A percentile compares a stretch with the other conserved stretches of the same genome.
Conservation (phyloP, 2,797 vertebrate genomes). For the Hipposideros larvatus region DNA sequence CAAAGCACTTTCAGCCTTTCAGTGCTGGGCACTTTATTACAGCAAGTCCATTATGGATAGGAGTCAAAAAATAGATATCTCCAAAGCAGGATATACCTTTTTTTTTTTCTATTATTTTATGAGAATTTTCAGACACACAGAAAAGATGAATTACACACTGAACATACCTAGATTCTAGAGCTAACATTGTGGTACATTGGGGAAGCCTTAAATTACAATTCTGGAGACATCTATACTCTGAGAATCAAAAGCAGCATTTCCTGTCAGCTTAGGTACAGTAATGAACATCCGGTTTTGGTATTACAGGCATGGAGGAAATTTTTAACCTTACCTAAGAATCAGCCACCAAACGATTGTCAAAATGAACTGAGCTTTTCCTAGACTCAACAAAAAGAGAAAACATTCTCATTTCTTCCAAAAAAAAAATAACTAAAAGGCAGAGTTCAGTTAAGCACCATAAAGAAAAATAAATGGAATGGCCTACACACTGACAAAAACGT, state of each 20-base stretch:
- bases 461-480: conserved; percentile 25
- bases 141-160: neutral
- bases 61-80: neutral
- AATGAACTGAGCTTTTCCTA: conserved; percentile 36
- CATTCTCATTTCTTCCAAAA: conserved; percentile 38
- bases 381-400: conserved; percentile 37
- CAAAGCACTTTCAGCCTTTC: neutral
- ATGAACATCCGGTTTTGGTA: neutral
- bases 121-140: neutral
- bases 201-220: conserved; percentile 9
- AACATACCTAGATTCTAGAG: conserved; percentile 26
- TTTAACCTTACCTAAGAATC: conserved; percentile 30
- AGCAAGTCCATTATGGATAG: neutral
- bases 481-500: neutral
- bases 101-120: neutral
- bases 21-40: neutral
- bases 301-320: conserved; percentile 25
- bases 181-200: neutral
- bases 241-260: conserved; percentile 44
- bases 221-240: neutral
- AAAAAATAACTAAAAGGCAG: conserved; percentile 45
- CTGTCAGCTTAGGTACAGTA: neutral
- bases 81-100: neutral
- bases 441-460: neutral
- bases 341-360: conserved; percentile 13